A percentile compares a stretch with the other conserved stretches of the same genome.
phyloP scores from a whole-genome alignment of 2,113 vertebrate species.

The Peromyscus polionotus region DNA sequence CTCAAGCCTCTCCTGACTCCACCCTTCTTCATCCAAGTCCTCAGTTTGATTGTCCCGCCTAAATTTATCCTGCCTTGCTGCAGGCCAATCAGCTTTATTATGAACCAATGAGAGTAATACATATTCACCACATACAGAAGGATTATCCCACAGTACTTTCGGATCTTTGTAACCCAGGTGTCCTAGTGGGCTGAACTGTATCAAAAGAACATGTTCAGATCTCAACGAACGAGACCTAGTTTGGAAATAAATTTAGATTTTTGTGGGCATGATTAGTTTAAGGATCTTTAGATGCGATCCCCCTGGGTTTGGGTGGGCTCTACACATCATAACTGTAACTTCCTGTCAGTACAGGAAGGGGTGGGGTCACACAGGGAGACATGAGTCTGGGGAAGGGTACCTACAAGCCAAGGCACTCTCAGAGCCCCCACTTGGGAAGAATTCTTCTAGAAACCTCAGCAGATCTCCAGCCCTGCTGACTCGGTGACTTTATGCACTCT shows the following conservation, averaged over 20 bases:
- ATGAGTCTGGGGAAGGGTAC: background rate
- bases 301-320: background rate
- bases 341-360: background rate
- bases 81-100: no score
- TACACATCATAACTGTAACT: background rate
- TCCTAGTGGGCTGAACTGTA: fast-evolving
- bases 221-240: background rate
- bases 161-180: background rate
- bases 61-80: no score
- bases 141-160: no score
- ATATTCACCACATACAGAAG: no score
- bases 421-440: background rate
- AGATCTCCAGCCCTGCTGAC: background rate
- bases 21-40: no score
- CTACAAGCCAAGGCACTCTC: fast-evolving
- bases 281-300: background rate
- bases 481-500: fast-evolving
- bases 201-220: background rate
- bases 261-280: background rate
- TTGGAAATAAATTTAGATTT: background rate
- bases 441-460: background rate
- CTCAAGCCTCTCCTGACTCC: no score
- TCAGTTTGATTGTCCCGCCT: no score
- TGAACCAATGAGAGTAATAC: no score
- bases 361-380: background rate